A percentile compares a stretch with the other conserved stretches of the same genome.
phyloP scores from a whole-genome alignment of 1,140 invertebrate species.

The Colletes gigas region DNA sequence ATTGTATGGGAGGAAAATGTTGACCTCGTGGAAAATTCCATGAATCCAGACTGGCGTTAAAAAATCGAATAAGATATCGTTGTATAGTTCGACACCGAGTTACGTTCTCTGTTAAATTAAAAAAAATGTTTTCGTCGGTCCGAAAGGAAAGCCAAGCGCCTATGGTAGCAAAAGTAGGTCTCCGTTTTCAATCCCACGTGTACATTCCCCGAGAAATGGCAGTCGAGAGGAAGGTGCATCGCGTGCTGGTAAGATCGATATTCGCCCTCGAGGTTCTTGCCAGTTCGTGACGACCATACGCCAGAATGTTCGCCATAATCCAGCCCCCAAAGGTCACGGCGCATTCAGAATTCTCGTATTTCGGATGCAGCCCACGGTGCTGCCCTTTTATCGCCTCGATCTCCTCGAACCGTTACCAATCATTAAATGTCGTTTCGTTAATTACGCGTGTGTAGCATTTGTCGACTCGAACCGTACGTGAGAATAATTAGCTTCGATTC shows the following conservation, averaged over 20 bases:
- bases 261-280: slow-evolving; percentile 13
- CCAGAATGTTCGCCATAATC: slow-evolving; percentile 33
- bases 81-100: too few species aligned
- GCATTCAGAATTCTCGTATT: background rate
- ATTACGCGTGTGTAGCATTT: too few species aligned
- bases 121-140: background rate
- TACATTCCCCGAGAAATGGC: background rate
- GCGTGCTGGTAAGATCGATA: slow-evolving; percentile 35
- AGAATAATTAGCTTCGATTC: background rate
- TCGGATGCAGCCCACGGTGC: background rate
- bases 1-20: too few species aligned
- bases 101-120: too few species aligned
- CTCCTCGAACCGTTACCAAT: background rate
- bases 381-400: background rate
- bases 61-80: too few species aligned
- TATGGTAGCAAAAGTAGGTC: slow-evolving; percentile 7
- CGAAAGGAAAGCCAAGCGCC: background rate
- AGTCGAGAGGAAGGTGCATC: slow-evolving; percentile 8
- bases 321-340: slow-evolving; percentile 34
- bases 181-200: slow-evolving; percentile 27
- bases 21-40: too few species aligned
- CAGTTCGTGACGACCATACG: slow-evolving; percentile 31
- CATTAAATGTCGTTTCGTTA: background rate
- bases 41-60: too few species aligned
- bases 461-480: background rate